Base-by-base conservation (phyloP, 2,888 invertebrate genomes). In the Zonitis immaculata region DNA sequence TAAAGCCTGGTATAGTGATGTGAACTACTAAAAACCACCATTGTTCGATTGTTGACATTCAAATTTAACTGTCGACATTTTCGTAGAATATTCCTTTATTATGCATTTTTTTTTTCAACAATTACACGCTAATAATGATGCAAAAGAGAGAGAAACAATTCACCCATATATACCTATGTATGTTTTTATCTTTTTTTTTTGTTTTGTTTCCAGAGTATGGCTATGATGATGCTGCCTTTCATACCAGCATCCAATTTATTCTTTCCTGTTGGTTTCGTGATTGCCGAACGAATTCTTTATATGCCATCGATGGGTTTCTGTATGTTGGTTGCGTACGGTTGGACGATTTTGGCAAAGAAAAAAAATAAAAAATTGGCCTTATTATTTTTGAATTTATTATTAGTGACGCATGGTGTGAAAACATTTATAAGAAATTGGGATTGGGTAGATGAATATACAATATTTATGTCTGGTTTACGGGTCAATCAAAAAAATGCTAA, bases 291-390 rank as follows among this genome's bases (percentile, higher is more conserved):
- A 62, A 89, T 97, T 43, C 82, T 97, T 4, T 97, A 97, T 77
- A 93, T 95, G 80, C 97, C 97, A 0, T 95, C 95, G 11, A 95
- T 97, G 95, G 97, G 97, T 47, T 95, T 92, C 80, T 96, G 95
- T 71, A 83, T 97, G 75, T 80, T 97, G 18, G 83, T 95, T 2
- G 94, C 92, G 2, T 91, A 91, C 68, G 94, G 94, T 28, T 93
- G 86, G 86, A 81, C 85, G 59, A 77, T 87, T 53, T 69, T 89
- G 25, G 80, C 83, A 46, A 82, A 85, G 67, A 85, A 81, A 69
- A 80, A 82, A 66, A 83, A 81, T 52, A 84, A 82, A 63, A 82
- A 86, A 54, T 74, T 89, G 18, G 82, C 86, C 16, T 84, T 85
- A 73, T 72, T 82, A n/a, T 79, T 84, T 32, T 76, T 95, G 58